phyloP scores from a whole-genome alignment of 1,140 invertebrate species.

The Pogonus chalceus region DNA sequence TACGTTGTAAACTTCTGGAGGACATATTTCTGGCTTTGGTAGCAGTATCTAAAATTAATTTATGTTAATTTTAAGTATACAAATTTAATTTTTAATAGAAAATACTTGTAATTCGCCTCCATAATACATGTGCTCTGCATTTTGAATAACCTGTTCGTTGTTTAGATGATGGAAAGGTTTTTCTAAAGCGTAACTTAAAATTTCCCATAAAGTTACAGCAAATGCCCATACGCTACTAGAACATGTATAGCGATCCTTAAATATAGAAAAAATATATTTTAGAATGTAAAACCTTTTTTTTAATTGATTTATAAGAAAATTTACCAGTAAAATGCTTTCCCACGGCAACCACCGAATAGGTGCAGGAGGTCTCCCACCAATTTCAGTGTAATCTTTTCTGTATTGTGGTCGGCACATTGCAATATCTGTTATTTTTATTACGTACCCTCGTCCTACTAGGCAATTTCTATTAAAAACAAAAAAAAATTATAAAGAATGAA shows the following conservation, averaged over 20 bases:
- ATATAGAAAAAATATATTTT: slow-evolving; percentile 19
- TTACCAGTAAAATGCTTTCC: slow-evolving; percentile 70
- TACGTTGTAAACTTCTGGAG: slow-evolving; percentile 65
- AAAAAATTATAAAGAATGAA: neutral
- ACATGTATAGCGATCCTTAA: slow-evolving; percentile 54
- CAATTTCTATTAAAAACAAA: slow-evolving; percentile 58
- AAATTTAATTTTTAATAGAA: neutral
- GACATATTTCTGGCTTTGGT: slow-evolving; percentile 59
- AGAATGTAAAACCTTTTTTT: slow-evolving; percentile 8
- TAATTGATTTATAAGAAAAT: slow-evolving; percentile 20
- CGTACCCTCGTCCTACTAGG: slow-evolving; percentile 67
- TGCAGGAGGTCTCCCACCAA: slow-evolving; percentile 68
- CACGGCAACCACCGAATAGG: slow-evolving; percentile 85
- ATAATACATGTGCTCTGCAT: slow-evolving; percentile 58
- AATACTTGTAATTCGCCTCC: slow-evolving; percentile 50
- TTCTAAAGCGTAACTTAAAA: slow-evolving; percentile 61
- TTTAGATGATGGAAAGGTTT: slow-evolving; percentile 58
- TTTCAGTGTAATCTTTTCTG: slow-evolving; percentile 70
- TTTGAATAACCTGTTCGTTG: slow-evolving; percentile 67
- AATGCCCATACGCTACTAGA: slow-evolving; percentile 58
- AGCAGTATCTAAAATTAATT: slow-evolving; percentile 43
- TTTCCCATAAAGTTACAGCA: slow-evolving; percentile 63
- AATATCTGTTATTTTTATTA: slow-evolving; percentile 80
- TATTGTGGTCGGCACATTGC: slow-evolving; percentile 79
- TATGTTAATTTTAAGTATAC: neutral